Percentiles rank a stretch among this genome's conserved stretches.
Evolutionary conservation across 2,113 vertebrate genomes (phyloP).

Genomic region (Pelobates fuscus): DNA sequence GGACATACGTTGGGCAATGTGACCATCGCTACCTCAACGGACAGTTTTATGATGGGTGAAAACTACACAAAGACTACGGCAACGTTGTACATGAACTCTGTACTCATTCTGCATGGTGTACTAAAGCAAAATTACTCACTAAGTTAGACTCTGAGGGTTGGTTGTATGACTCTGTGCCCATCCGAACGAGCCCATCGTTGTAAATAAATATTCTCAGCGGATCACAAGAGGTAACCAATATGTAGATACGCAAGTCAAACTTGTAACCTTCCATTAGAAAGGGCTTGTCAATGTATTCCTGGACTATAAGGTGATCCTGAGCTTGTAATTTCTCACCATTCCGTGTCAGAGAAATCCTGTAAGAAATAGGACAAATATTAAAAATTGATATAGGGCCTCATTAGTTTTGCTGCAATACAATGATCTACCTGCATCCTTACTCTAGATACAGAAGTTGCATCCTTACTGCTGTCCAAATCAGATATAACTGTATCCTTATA

Average conservation of each 20-base stretch:
- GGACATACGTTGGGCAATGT: too few relatives aligned
- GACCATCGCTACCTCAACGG: too few relatives aligned
- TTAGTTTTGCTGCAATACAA: too few relatives aligned
- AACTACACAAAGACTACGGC: too few relatives aligned
- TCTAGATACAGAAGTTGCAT: too few relatives aligned
- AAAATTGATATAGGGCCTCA: too few relatives aligned
- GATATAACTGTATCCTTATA: too few relatives aligned
- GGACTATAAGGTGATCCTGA: slow-evolving; percentile 97
- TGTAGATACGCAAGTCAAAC: slow-evolving; percentile 96
- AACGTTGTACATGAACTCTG: too few relatives aligned
- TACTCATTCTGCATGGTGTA: too few relatives aligned
- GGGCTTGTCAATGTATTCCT: slow-evolving; percentile 97
- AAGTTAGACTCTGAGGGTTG: slow-evolving; percentile 91
- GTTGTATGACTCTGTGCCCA: slow-evolving; percentile 97
- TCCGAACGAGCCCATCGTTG: slow-evolving; percentile 94
- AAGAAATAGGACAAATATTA: slow-evolving; percentile 56
- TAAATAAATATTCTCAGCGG: slow-evolving; percentile 95
- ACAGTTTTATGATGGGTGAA: too few relatives aligned
- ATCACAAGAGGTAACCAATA: slow-evolving; percentile 96
- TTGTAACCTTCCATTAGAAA: slow-evolving; percentile 98
- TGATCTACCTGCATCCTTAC: too few relatives aligned
- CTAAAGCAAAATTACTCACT: slow-evolving; percentile 74
- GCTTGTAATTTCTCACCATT: slow-evolving; percentile 94
- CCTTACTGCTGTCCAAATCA: too few relatives aligned
- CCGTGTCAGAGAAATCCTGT: slow-evolving; percentile 94